Evolutionary conservation across 1,140 invertebrate genomes (phyloP).

Genomic region (Bursaphelenchus mucronatus): DNA sequence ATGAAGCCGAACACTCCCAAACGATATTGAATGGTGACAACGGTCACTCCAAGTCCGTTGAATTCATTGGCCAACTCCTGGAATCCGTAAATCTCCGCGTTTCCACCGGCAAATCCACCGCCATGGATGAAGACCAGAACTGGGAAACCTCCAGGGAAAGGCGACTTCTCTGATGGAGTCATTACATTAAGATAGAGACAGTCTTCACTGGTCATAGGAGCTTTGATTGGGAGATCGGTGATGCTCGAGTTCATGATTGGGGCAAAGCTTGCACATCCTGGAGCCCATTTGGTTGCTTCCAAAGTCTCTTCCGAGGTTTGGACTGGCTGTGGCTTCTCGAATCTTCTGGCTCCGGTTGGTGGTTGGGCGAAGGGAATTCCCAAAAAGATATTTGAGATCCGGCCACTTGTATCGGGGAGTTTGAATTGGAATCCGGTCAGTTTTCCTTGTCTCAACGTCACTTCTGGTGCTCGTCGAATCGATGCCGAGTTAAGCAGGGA

Average conservation of each 20-base stretch:
- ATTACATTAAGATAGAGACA: conserved; percentile 93
- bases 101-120: conserved; percentile 22
- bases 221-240: conserved; percentile 4
- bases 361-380: conserved; percentile 22
- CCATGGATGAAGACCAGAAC: conserved; percentile 56
- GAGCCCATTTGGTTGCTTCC: conserved; percentile 1
- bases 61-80: conserved; percentile 39
- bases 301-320: neutral
- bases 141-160: conserved; percentile 25
- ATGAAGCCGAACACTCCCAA: conserved; percentile 55
- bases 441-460: neutral
- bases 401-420: conserved; percentile 5
- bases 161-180: conserved; percentile 67
- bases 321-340: conserved; percentile 18
- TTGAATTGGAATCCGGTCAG: conserved; percentile 16
- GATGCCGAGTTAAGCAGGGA: neutral
- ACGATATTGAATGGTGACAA: conserved; percentile 47
- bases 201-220: conserved; percentile 74
- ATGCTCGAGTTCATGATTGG: conserved; percentile 6
- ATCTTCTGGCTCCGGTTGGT: conserved; percentile 9
- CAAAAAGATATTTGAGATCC: conserved; percentile 18
- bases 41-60: conserved; percentile 35
- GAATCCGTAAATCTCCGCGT: conserved; percentile 22
- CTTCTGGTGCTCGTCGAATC: conserved; percentile 1
- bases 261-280: conserved; percentile 15